Conservation (phyloP, 2,888 invertebrate species). For the Agrochola macilenta region DNA sequence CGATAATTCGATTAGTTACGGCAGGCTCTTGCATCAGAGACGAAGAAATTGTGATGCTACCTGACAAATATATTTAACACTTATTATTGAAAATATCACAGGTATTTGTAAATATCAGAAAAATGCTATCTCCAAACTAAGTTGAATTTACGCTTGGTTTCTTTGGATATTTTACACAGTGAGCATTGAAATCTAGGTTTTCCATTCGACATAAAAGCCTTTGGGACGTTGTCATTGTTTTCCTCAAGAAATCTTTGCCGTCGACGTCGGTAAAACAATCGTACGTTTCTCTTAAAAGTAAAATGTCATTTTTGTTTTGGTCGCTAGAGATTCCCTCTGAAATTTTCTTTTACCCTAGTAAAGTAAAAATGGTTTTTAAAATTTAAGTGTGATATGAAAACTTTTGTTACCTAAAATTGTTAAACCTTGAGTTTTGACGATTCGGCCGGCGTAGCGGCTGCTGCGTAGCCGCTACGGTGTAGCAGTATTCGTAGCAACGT, state of each 20-base stretch:
- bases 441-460: constrained; percentile 34
- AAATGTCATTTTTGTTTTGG: constrained; percentile 28
- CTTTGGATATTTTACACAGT: neutral
- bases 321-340: constrained; percentile 18
- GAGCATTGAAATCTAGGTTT: constrained; percentile 33
- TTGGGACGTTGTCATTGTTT: constrained; percentile 35
- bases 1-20: constrained; percentile 13
- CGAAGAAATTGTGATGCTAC: neutral
- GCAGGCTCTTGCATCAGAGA: no score
- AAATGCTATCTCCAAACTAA: neutral
- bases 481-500: constrained; percentile 34
- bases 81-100: neutral
- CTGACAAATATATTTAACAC: neutral
- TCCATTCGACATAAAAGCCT: constrained; percentile 35
- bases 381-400: neutral
- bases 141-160: neutral
- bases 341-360: neutral
- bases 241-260: constrained; percentile 30
- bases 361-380: constrained; percentile 16
- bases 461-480: constrained; percentile 50
- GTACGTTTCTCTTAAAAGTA: constrained; percentile 22
- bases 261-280: constrained; percentile 24
- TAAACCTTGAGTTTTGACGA: neutral
- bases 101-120: neutral
- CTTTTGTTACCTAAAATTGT: constrained; percentile 15